Base-by-base conservation (phyloP, 2,888 invertebrate species). In the Spisula solida region DNA sequence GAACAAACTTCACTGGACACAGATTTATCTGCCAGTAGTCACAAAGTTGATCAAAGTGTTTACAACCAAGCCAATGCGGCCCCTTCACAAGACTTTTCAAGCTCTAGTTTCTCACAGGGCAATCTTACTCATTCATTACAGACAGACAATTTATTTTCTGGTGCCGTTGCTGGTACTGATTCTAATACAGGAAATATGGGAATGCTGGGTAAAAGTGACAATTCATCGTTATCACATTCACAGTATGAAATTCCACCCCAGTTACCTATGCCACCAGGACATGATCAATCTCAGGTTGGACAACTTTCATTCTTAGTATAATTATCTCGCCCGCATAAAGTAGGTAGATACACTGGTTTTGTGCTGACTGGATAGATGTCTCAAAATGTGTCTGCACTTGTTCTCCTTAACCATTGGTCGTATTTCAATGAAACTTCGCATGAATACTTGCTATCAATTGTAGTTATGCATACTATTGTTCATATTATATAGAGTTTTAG, bases 171-270 rank as follows among this genome's bases (percentile, higher is more conserved):
- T 20, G 90, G 88, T 29, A 75, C 75, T 78, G 86, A 80, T 87
- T 81, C 90, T 29, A 87, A 90, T 81, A 88, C 89, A 80, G 89
- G 85, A 85, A 84, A 91, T 20, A 78, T 86, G 25, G 88, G 88
- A 70, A 89, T 91, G 60, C 79, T 94, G 80, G 92, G 93, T 79
- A 91, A 93, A 88, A 90, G 90, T 81, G 92, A 90, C 34, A 92
- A 89, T 81, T 94, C 93, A 84, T 60, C 92, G 34, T 86, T 93
- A 31, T 89, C 93, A 18, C 88, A 93, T 56, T 88, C 94, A 29
- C 93, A 94, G 89, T 95, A 92, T 93, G 95, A 95, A 82, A 93
- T 95, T 86, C 95, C 95, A 14, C 94, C 95, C 82, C 93, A 94
- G 81, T 93, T 94, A 84, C 94, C 94, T 10, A 93, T 95, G 94